Evolutionary conservation across 2,888 invertebrate species (phyloP).

Genomic region (Thumatha senex): DNA sequence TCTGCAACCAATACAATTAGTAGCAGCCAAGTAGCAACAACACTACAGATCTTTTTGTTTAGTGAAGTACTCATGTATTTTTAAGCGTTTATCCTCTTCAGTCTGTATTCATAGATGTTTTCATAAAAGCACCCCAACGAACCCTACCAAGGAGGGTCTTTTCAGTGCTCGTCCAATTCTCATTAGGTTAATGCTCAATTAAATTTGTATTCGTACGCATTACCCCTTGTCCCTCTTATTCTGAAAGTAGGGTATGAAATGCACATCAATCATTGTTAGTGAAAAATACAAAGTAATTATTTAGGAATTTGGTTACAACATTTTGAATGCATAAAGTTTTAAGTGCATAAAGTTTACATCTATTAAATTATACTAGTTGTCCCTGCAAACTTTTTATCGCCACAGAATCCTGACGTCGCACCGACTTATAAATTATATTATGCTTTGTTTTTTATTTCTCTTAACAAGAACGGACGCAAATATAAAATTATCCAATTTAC

Average conservation of each 20-base stretch:
- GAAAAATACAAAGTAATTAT: conserved; percentile 7
- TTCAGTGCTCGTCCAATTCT: conserved; percentile 19
- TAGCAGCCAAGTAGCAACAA: no score
- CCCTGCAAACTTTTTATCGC: no score
- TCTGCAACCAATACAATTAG: no score
- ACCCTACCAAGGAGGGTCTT: conserved; percentile 13
- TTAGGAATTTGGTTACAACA: background rate
- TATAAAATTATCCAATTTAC: no score
- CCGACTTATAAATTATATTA: no score
- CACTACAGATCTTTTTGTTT: background rate
- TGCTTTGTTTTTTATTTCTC: no score
- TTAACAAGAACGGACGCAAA: no score
- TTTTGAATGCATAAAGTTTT: background rate
- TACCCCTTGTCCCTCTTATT: conserved; percentile 7
- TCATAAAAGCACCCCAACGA: conserved; percentile 16
- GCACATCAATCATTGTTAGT: conserved; percentile 26
- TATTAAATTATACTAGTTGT: no score
- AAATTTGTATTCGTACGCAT: conserved; percentile 30
- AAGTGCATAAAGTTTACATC: no score
- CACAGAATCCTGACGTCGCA: no score
- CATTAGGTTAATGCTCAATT: conserved; percentile 32
- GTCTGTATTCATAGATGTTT: conserved; percentile 13
- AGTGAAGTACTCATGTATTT: conserved; percentile 6
- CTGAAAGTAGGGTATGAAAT: conserved; percentile 15
- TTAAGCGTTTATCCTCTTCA: conserved; percentile 6